These are phyloP conservation scores for Eledone cirrhosa DNA, from an alignment of 2,888 invertebrate species.

Conservation along the genomic window DNA sequence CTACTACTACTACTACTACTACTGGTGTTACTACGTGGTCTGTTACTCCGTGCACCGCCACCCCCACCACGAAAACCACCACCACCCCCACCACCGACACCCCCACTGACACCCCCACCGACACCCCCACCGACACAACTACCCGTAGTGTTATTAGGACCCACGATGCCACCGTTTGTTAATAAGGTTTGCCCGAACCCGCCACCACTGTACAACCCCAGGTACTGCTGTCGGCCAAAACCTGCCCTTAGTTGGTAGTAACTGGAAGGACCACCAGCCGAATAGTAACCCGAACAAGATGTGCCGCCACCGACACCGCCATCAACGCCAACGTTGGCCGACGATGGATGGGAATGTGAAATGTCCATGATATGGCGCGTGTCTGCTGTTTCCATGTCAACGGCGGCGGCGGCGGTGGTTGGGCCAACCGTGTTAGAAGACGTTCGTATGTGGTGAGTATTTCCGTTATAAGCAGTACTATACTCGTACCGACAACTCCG, in stretches of 20 bases:
- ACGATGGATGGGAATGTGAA: constrained; percentile 48
- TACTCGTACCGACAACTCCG: constrained; percentile 63
- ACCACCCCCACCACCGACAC: too few species aligned
- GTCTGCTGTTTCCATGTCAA: constrained; percentile 54
- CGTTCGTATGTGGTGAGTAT: constrained; percentile 31
- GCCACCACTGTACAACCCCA: not conserved
- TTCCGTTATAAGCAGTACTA: constrained; percentile 37
- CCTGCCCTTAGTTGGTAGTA: constrained; percentile 1
- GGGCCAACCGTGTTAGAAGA: constrained; percentile 31
- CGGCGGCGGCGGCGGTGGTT: constrained; percentile 37
- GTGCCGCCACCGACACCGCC: constrained; percentile 12
- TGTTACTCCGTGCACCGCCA: constrained; percentile 7
- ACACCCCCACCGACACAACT: too few species aligned
- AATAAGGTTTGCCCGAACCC: too few species aligned
- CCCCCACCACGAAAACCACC: too few species aligned
- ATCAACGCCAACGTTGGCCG: constrained; percentile 30
- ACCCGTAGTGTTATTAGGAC: not conserved
- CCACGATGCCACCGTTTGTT: not conserved
- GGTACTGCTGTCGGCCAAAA: not conserved
- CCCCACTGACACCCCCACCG: too few species aligned
- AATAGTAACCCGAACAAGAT: constrained; percentile 19
- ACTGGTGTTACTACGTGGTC: not conserved
- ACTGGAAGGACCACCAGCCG: not conserved
- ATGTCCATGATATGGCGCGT: constrained; percentile 58
- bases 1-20: not conserved